Evolutionary conservation across 1,140 invertebrate genomes (phyloP).

Genomic region (Hyphantria cunea): DNA sequence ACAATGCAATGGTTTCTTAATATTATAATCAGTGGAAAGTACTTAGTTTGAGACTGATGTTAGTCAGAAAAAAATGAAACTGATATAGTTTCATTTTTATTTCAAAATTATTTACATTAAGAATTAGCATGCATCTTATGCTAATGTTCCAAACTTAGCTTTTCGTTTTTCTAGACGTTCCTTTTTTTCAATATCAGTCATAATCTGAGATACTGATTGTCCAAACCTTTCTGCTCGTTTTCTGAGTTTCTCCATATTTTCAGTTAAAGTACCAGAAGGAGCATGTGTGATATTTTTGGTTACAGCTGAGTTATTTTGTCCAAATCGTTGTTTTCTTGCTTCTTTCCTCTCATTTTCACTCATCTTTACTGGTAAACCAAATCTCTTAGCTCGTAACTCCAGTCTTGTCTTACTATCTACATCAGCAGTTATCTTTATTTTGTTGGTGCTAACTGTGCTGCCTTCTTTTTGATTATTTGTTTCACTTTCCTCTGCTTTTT

Average conservation of each 20-base stretch:
- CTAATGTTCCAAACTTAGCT: conserved; percentile 84
- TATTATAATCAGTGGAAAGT: no score
- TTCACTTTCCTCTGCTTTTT: conserved; percentile 40
- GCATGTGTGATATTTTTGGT: conserved; percentile 47
- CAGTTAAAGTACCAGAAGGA: conserved; percentile 74
- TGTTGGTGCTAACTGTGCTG: conserved; percentile 41
- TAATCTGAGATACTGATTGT: conserved; percentile 85
- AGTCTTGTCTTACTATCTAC: conserved; percentile 86
- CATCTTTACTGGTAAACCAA: conserved; percentile 85
- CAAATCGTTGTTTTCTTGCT: conserved; percentile 86
- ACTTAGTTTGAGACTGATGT: no score
- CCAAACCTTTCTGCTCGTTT: conserved; percentile 90
- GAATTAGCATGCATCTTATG: background rate
- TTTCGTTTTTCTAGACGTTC: conserved; percentile 88
- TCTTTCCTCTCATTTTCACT: conserved; percentile 84
- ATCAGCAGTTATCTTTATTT: conserved; percentile 83
- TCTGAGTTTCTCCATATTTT: conserved; percentile 84
- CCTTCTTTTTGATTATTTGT: conserved; percentile 34
- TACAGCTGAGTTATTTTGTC: conserved; percentile 48
- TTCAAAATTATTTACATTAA: no score
- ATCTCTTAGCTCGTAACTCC: conserved; percentile 90
- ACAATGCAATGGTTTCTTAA: no score
- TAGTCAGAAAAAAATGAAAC: no score
- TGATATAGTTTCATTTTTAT: no score
- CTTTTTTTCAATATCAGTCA: conserved; percentile 85